A percentile compares a stretch with the other conserved stretches of the same genome.
Conservation (phyloP, 2,797 vertebrate genomes). For the Pteronotus mesoamericanus region DNA sequence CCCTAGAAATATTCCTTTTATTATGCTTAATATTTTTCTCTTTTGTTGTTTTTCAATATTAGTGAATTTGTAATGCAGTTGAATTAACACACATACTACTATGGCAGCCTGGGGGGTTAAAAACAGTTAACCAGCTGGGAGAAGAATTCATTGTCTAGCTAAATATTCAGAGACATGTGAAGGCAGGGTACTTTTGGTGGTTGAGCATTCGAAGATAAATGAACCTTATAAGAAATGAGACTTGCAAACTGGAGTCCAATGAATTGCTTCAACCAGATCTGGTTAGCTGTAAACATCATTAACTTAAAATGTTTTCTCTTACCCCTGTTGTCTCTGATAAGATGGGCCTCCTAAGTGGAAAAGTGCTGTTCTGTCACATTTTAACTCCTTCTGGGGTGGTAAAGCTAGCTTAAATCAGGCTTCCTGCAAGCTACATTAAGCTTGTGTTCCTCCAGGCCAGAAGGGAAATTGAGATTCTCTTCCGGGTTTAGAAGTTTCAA, state of each 20-base stretch:
- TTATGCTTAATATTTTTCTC: conserved; percentile 66
- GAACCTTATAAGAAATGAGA: conserved; percentile 79
- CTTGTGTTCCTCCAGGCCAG: conserved; percentile 42
- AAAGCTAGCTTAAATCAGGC: conserved; percentile 70
- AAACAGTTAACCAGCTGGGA: conserved; percentile 76
- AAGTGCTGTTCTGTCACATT: conserved; percentile 77
- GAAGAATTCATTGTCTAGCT: conserved; percentile 75
- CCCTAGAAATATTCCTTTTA: conserved; percentile 35
- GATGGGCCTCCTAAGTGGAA: conserved; percentile 69
- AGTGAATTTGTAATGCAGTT: conserved; percentile 66
- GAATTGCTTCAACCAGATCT: conserved; percentile 78
- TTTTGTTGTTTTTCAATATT: conserved; percentile 66
- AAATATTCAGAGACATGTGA: conserved; percentile 73
- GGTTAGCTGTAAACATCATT: conserved; percentile 80
- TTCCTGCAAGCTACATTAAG: conserved; percentile 75
- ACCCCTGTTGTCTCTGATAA: conserved; percentile 68
- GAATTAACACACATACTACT: conserved; percentile 68
- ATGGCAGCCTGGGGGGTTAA: conserved; percentile 66
- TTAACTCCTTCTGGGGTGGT: conserved; percentile 76
- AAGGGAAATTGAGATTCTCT: conserved; percentile 68
- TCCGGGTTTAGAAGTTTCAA: conserved; percentile 46
- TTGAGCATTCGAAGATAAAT: conserved; percentile 79
- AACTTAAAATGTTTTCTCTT: conserved; percentile 77
- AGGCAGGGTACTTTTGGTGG: conserved; percentile 65
- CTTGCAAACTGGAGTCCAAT: conserved; percentile 71